These are phyloP conservation scores for Heterohyrax brucei DNA, from an alignment of 2,797 vertebrate species.

Conservation along the genomic window DNA sequence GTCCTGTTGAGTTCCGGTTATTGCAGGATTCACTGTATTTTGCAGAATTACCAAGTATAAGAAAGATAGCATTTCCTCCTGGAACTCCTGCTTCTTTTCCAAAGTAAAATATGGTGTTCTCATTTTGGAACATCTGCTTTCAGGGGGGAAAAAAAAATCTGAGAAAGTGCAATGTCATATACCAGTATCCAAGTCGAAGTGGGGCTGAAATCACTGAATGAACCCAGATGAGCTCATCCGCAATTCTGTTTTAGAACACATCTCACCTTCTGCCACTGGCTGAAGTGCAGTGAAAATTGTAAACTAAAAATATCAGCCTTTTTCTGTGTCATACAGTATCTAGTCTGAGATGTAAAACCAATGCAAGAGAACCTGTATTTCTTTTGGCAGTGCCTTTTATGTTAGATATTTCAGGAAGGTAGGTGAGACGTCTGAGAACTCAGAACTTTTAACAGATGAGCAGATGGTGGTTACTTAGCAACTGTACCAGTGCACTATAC, in stretches of 20 bases:
- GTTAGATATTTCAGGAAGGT: conserved; percentile 61
- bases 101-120: conserved; percentile 77
- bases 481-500: not conserved
- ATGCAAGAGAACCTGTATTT: not conserved
- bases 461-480: conserved; percentile 81
- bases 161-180: conserved; percentile 49
- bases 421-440: conserved; percentile 65
- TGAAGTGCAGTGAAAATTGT: conserved; percentile 39
- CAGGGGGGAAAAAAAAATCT: not conserved
- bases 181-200: conserved; percentile 37
- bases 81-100: conserved; percentile 69
- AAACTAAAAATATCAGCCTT: conserved; percentile 26
- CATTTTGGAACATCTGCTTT: conserved; percentile 73
- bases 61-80: conserved; percentile 65
- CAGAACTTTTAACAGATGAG: conserved; percentile 69
- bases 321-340: not conserved
- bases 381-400: conserved; percentile 41
- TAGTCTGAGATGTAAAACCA: conserved; percentile 22
- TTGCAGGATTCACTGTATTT: not conserved
- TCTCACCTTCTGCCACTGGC: not conserved
- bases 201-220: conserved; percentile 44
- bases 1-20: not conserved
- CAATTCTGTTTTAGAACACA: conserved; percentile 54
- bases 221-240: conserved; percentile 71
- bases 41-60: conserved; percentile 61